phyloP scores from a whole-genome alignment of 2,113 vertebrate genomes.

The Neotoma lepida region DNA sequence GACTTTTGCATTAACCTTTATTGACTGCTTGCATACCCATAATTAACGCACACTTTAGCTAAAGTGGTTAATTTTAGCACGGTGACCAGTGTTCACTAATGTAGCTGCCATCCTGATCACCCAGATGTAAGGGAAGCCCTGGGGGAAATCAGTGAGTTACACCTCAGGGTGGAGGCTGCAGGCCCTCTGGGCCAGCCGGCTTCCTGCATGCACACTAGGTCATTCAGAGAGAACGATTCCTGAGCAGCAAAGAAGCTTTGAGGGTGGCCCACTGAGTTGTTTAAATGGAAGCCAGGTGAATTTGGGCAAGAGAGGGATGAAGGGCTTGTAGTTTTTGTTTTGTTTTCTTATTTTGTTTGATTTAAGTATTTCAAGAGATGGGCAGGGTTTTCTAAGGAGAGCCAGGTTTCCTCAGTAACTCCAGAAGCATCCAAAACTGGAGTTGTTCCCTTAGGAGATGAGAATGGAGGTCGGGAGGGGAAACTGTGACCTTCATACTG shows the following conservation, averaged over 20 bases:
- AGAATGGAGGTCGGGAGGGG: not conserved
- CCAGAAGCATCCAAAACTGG: not conserved
- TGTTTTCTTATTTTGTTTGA: not conserved
- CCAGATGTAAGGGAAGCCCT: conserved; percentile 73
- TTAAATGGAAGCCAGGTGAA: not conserved
- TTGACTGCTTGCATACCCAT: conserved; percentile 99
- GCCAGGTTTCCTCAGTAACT: not conserved
- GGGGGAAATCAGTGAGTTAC: conserved; percentile 33
- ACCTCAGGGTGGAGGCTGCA: not conserved
- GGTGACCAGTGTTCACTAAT: conserved; percentile 85
- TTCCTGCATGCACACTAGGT: not conserved
- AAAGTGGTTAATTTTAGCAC: conserved; percentile 96
- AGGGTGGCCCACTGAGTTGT: not conserved
- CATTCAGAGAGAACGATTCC: not conserved
- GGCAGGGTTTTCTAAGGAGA: not conserved
- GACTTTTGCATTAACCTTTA: conserved; percentile 99
- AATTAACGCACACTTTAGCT: conserved; percentile 99
- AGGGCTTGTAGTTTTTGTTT: not conserved
- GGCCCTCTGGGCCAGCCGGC: not conserved
- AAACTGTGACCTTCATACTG: not conserved
- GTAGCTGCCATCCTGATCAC: conserved; percentile 80
- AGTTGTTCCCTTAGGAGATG: not conserved
- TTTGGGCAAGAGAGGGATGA: not conserved
- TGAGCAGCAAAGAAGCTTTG: not conserved
- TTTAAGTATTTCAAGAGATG: not conserved